Evolutionary conservation across 2,113 vertebrate species (phyloP), one percentile per base, ranked within the genome.

Genomic region (Psilopogon haemacephalus): DNA sequence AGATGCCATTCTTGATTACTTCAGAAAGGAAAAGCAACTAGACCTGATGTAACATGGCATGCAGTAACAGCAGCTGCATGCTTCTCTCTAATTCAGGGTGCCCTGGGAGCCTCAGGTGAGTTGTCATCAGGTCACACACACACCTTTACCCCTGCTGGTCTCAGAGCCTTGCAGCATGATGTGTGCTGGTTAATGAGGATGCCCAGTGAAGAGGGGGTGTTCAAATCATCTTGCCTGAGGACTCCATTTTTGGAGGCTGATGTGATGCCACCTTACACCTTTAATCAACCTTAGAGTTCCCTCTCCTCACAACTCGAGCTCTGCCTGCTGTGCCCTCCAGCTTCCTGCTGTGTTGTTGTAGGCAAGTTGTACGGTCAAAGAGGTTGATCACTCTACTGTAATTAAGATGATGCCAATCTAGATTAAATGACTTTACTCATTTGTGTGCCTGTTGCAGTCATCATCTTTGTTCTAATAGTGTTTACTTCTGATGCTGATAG

Each of bases 271-370:
- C 33, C 32, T 82, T 48, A 17, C 28, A 58, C 4, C 18, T 79
- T 50, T 13, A 21, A 6, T 11, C 30, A 9, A 28, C 59, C 52
- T 80, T 14, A 9, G 27, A 35, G 19, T 21, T 86, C 38, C 32
- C 18, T 17, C 15, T 82, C 35, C 67, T 76, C 23, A 19, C 42
- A 72, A 55, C 23, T 28, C 8, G 20, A 62, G 35, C 40, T 80
- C 27, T 52, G 20, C 74, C 30, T 0, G 0, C 1, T 12, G 15
- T 70, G 32, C 82, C 65, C 70, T 88, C 21, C 2, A 37, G 58
- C 9, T 67, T 50, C 38, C 81, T 33, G 30, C 59, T 54, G 4
- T 50, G 79, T 4, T 19, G 87, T 40, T 50, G 35, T 21, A 42
- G 27, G 54, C 59, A 76, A 48, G 80, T 90, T 84, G 19, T 76